Evolutionary conservation across 37 sponge, comb jelly and placozoan genomes (phyloP).

Genomic region (Diacarnus erythraeanus): DNA sequence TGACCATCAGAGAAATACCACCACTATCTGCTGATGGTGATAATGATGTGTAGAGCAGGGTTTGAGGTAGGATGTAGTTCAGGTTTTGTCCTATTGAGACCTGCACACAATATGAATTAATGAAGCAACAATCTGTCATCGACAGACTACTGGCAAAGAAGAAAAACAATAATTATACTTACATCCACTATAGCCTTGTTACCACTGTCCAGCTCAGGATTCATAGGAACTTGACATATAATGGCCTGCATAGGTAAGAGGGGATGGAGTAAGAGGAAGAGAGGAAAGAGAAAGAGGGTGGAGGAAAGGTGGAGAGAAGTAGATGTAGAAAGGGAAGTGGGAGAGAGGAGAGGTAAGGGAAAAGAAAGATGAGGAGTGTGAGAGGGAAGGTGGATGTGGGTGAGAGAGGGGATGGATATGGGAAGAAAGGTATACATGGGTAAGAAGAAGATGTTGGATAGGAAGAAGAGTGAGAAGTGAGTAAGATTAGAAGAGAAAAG

Average conservation of each 20-base stretch:
- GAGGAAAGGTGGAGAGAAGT: neutral
- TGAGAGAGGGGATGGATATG: neutral
- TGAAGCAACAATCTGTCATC: neutral
- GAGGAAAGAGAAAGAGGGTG: neutral
- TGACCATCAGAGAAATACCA: neutral
- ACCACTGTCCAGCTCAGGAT: neutral
- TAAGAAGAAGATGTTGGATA: no score
- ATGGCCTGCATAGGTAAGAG: no score
- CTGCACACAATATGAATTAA: neutral
- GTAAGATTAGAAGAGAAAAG: conserved; percentile 31
- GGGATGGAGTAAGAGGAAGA: no score
- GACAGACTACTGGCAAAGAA: neutral
- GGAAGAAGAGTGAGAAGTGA: neutral
- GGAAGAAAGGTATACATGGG: no score
- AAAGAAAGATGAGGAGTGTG: neutral
- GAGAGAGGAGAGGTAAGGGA: neutral
- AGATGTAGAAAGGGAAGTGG: no score
- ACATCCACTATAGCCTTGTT: neutral
- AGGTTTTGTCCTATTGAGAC: neutral
- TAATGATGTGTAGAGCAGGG: neutral
- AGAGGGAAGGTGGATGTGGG: neutral
- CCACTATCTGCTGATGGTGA: neutral
- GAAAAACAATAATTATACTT: neutral
- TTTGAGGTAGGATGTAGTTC: neutral
- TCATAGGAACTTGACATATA: no score